Conservation (phyloP, 2,888 invertebrate species). For the Cotesia congregata region DNA sequence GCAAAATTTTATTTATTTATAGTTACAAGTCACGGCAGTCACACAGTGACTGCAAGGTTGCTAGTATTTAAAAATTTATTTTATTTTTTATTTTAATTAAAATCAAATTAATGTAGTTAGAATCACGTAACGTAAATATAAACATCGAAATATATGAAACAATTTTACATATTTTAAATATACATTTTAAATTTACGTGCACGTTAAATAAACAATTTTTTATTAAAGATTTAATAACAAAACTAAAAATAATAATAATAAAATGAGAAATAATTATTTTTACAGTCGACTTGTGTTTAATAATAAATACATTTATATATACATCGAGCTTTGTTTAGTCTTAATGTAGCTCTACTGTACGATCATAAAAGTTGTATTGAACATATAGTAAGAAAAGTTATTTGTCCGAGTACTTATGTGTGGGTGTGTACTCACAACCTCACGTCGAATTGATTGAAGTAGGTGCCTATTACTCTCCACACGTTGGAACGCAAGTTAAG, state of each 20-base stretch:
- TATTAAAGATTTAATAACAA: not conserved
- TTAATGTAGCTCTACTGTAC: not conserved
- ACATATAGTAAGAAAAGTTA: slow-evolving; percentile 25
- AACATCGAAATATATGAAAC: not conserved
- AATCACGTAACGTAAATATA: not conserved
- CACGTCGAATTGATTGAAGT: slow-evolving; percentile 54
- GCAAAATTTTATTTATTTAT: too few species aligned
- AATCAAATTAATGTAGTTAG: not conserved
- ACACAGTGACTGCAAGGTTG: too few species aligned
- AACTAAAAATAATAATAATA: not conserved
- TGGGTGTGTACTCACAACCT: slow-evolving; percentile 30
- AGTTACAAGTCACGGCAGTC: too few species aligned
- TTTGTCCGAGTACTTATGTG: slow-evolving; percentile 28
- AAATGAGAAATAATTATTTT: not conserved
- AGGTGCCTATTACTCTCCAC: slow-evolving; percentile 47
- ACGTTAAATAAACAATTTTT: not conserved
- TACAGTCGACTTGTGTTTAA: not conserved
- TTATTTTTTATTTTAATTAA: too few species aligned
- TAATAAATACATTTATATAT: not conserved
- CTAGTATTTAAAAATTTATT: too few species aligned
- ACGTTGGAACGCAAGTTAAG: slow-evolving; percentile 17
- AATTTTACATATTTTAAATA: not conserved
- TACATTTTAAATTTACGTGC: not conserved
- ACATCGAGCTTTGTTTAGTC: slow-evolving; percentile 1
- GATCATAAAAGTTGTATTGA: not conserved